phyloP scores from a whole-genome alignment of 2,113 vertebrate species.

The Lagopus leucura region DNA sequence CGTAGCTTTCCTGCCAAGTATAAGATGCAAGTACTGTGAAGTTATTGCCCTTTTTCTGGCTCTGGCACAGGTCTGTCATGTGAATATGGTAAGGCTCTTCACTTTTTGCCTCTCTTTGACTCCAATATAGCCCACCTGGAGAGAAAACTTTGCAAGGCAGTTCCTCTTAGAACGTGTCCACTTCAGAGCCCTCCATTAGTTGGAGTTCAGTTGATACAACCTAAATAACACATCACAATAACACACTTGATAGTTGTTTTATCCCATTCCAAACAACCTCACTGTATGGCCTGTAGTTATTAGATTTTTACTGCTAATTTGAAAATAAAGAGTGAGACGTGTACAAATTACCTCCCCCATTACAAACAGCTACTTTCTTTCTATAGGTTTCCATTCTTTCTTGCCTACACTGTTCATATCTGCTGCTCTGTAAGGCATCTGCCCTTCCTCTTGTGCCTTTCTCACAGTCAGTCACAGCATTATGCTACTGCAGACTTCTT shows the following conservation, averaged over 20 bases:
- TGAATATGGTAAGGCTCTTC: not conserved
- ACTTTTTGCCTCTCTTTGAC: not conserved
- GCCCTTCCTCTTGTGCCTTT: not conserved
- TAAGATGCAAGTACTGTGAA: not conserved
- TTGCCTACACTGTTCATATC: not conserved
- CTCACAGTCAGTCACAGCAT: not conserved
- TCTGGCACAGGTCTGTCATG: not conserved
- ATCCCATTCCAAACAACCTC: not conserved
- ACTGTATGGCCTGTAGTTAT: not conserved
- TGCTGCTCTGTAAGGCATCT: not conserved
- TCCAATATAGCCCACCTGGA: not conserved
- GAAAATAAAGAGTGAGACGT: not conserved
- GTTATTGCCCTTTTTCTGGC: not conserved
- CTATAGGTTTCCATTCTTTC: not conserved
- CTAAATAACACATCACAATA: not conserved
- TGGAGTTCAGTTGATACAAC: not conserved
- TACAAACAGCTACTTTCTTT: not conserved
- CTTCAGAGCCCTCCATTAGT: not conserved
- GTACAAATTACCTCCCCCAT: not conserved
- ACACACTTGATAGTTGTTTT: not conserved
- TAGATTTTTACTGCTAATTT: not conserved
- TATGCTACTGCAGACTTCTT: not conserved
- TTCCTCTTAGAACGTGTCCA: rapidly evolving
- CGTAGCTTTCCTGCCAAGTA: not conserved
- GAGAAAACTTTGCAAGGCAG: not conserved